Percentiles rank a stretch among this genome's conserved stretches.
These are phyloP conservation scores for Brachyopa scutellaris DNA, from an alignment of 2,888 invertebrate genomes.

Conservation along the genomic window DNA sequence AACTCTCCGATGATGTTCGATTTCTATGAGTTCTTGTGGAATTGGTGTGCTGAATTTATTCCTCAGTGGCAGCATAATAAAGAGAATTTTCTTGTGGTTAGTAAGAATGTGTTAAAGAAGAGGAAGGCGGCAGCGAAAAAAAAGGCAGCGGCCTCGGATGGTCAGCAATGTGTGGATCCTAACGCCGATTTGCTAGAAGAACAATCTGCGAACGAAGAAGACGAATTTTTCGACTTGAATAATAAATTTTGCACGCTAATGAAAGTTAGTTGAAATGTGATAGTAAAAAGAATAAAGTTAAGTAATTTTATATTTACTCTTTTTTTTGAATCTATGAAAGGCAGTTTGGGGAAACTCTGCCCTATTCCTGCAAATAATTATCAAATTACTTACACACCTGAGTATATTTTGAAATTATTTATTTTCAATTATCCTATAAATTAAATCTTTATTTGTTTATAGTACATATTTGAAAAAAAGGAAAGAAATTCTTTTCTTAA, in stretches of 20 bases:
- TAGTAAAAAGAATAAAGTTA: conserved; percentile 17
- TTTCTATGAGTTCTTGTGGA: conserved; percentile 77
- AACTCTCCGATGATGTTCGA: conserved; percentile 80
- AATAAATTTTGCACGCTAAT: conserved; percentile 79
- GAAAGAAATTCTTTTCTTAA: conserved; percentile 43
- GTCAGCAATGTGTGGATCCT: conserved; percentile 74
- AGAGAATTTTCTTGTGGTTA: conserved; percentile 63
- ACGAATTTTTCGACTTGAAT: conserved; percentile 79
- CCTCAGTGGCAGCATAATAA: conserved; percentile 76
- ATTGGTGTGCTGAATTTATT: conserved; percentile 78
- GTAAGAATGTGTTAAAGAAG: conserved; percentile 77
- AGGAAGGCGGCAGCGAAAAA: conserved; percentile 76
- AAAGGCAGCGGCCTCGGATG: conserved; percentile 56
- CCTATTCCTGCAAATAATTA: too few species aligned
- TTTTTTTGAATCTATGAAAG: neutral
- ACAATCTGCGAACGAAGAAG: conserved; percentile 61
- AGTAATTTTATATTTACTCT: neutral
- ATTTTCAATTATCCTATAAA: conserved; percentile 71
- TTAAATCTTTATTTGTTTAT: conserved; percentile 61
- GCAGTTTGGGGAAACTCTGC: too few species aligned
- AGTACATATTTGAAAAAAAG: conserved; percentile 47
- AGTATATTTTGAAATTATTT: conserved; percentile 46
- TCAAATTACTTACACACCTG: neutral
- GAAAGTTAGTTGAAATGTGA: conserved; percentile 61
- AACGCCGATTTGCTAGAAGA: conserved; percentile 75